phyloP scores from a whole-genome alignment of 2,888 invertebrate genomes.

The Empis stercorea region DNA sequence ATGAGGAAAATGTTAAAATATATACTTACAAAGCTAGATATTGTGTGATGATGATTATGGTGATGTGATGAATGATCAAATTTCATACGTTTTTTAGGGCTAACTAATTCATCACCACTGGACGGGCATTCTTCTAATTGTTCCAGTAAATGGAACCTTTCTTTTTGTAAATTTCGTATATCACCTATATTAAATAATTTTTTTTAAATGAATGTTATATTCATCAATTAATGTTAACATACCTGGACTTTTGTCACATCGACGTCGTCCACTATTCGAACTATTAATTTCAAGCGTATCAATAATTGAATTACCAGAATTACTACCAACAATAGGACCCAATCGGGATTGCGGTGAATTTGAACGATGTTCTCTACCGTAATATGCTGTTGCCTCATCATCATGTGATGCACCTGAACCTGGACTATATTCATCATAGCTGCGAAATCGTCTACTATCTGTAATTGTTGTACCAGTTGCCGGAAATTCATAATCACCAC shows the following conservation, averaged over 20 bases:
- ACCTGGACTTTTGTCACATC: slow-evolving; percentile 35
- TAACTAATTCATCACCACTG: slow-evolving; percentile 53
- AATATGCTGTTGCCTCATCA: slow-evolving; percentile 33
- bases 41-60: slow-evolving; percentile 25
- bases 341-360: slow-evolving; percentile 29
- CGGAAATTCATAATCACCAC: slow-evolving; percentile 35
- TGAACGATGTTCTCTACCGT: slow-evolving; percentile 30
- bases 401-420: slow-evolving; percentile 54
- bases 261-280: slow-evolving; percentile 28
- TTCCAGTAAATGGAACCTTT: slow-evolving; percentile 54
- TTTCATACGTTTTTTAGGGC: slow-evolving; percentile 53
- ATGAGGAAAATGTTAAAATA: no score
- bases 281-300: slow-evolving; percentile 22
- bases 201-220: background rate
- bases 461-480: slow-evolving; percentile 28
- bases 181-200: slow-evolving; percentile 37
- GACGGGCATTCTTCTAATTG: slow-evolving; percentile 58
- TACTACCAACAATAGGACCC: slow-evolving; percentile 37
- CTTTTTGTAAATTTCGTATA: slow-evolving; percentile 55
- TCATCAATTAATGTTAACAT: slow-evolving; percentile 19
- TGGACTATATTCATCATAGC: slow-evolving; percentile 61
- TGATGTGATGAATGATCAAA: slow-evolving; percentile 40
- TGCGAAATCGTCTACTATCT: slow-evolving; percentile 41
- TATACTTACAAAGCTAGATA: slow-evolving; percentile 27
- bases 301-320: slow-evolving; percentile 21